These are phyloP conservation scores for Athalia circularis DNA, from an alignment of 2,888 invertebrate genomes.

Conservation along the genomic window DNA sequence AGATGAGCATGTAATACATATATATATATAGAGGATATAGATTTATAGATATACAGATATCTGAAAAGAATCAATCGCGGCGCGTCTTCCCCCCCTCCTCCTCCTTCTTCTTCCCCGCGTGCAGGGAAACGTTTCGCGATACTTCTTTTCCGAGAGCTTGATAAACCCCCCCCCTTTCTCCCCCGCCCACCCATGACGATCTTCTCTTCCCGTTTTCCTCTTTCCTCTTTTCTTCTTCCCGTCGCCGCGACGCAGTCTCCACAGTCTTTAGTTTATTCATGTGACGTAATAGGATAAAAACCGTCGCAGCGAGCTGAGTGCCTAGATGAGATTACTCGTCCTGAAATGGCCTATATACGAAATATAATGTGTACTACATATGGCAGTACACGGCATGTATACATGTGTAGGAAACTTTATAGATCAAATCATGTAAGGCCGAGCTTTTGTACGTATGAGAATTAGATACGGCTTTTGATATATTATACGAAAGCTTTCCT, in stretches of 20 bases:
- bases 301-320: slow-evolving; percentile 70
- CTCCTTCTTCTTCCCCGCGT: no score
- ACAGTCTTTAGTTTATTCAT: slow-evolving; percentile 72
- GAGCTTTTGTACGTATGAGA: no score
- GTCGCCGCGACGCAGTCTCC: slow-evolving; percentile 56
- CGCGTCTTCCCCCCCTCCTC: no score
- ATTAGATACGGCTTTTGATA: no score
- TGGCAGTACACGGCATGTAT: not conserved
- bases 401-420: not conserved
- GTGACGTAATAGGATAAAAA: slow-evolving; percentile 74
- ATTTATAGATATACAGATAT: not conserved
- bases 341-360: slow-evolving; percentile 42
- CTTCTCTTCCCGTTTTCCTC: not conserved
- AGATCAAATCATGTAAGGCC: no score
- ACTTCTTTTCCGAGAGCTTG: slow-evolving; percentile 30
- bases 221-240: not conserved
- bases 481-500: no score
- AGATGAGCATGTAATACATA: no score
- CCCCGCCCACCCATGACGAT: not conserved
- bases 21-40: no score
- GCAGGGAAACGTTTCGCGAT: slow-evolving; percentile 23
- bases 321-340: slow-evolving; percentile 71
- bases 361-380: slow-evolving; percentile 14
- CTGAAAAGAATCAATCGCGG: slow-evolving; percentile 45
- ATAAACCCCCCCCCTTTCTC: slow-evolving; percentile 17